Conservation (phyloP, 1,140 invertebrate species). For the Camponotus pennsylvanicus region DNA sequence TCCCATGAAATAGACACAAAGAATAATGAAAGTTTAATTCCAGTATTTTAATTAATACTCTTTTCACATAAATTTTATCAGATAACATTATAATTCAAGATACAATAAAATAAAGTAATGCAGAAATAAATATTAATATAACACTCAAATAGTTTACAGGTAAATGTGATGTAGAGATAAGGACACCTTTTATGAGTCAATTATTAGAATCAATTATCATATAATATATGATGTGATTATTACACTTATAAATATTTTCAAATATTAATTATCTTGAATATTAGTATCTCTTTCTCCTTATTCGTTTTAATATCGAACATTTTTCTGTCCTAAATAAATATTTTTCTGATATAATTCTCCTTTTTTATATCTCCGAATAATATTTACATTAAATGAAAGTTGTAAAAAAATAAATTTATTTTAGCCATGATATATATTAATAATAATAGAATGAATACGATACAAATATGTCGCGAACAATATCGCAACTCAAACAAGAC, state of each 20-base stretch:
- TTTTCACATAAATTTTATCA: not conserved
- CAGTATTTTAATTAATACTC: not conserved
- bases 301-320: too few species aligned
- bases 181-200: not conserved
- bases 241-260: too few species aligned
- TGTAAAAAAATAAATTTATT: too few species aligned
- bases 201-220: too few species aligned
- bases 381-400: too few species aligned
- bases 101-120: not conserved
- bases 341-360: too few species aligned
- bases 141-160: not conserved
- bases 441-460: not conserved
- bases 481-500: constrained; percentile 1
- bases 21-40: not conserved
- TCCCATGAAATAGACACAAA: not conserved
- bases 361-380: too few species aligned
- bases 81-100: not conserved
- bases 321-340: too few species aligned
- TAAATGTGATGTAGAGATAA: not conserved
- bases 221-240: too few species aligned
- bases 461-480: not conserved
- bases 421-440: too few species aligned
- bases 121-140: constrained; percentile 13
- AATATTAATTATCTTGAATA: too few species aligned
- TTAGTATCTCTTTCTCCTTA: too few species aligned